Evolutionary conservation across 2,797 vertebrate genomes (phyloP), one percentile per base, ranked within the genome.

Genomic region (Falco biarmicus): DNA sequence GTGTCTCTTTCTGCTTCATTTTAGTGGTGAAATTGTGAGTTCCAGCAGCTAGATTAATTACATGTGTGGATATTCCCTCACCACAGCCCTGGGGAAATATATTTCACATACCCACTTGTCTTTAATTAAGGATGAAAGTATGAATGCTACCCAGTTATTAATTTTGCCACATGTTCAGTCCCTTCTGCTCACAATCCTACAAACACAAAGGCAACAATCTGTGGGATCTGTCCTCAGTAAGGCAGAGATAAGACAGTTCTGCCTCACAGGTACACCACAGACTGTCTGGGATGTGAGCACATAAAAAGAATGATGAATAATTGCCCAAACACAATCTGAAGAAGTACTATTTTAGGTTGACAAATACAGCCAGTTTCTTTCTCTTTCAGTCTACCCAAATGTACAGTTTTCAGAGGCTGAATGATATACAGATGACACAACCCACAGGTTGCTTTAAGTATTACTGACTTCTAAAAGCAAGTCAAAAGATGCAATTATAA

Each of bases 11-110:
- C 79, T 91, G 63, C 63, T 83, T 90, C 28, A 39, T 80, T 91
- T 94, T 47, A 92, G 34, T 70, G 75, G 54, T 89, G 73, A 94
- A 95, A 95, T 61, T 82, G 64, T 76, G 86, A 92, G 68, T 95
- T 95, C 82, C 78, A 94, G 92, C 89, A 95, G 84, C 54, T 80
- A 92, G 61, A 96, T 93, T 96, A 92, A 94, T 95, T 77, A 78
- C 91, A 93, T 54, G 17, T 95, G 90, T 88, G 79, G 79, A 78
- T 87, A 93, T 79, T 69, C 60, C 48, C 77, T 80, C 56, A 77
- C 57, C 60, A 77, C n/a, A 84, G 45, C 64, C 71, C 75, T 75
- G 10, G 82, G 61, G 56, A 95, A 95, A 96, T 86, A 84, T 19
- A 88, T 96, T 93, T 95, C 84, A 95, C 41, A 84, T 57, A 93